Evolutionary conservation across 2,113 vertebrate species (phyloP).

Genomic region (Pica pica): DNA sequence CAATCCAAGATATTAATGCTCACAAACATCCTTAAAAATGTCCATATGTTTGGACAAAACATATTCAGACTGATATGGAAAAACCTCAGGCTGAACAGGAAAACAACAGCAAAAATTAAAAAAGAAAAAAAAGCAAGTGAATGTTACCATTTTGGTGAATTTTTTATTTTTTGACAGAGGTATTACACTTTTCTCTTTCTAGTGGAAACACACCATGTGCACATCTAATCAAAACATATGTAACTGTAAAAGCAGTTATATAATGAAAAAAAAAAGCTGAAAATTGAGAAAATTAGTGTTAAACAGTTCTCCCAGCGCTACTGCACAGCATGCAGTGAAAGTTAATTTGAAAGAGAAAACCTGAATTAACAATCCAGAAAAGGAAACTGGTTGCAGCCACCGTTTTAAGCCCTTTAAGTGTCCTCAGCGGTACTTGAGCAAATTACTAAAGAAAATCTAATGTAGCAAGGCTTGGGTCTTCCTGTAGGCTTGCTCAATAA

Average conservation of each 20-base stretch:
- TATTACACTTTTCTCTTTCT: not conserved
- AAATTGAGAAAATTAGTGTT: conserved; percentile 79
- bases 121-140: not conserved
- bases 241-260: conserved; percentile 68
- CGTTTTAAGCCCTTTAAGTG: conserved; percentile 86
- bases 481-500: conserved; percentile 87
- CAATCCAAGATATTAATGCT: not conserved
- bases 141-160: not conserved
- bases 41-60: not conserved
- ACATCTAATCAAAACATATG: conserved; percentile 68
- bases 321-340: conserved; percentile 74
- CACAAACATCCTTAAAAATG: not conserved
- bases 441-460: conserved; percentile 92
- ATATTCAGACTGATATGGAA: not conserved
- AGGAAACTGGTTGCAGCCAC: conserved; percentile 82
- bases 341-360: conserved; percentile 85
- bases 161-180: not conserved
- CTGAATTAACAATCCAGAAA: conserved; percentile 88
- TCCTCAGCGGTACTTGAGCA: conserved; percentile 89
- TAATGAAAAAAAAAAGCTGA: conserved; percentile 51
- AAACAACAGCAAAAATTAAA: not conserved
- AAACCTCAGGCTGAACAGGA: not conserved
- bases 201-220: not conserved
- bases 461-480: conserved; percentile 83
- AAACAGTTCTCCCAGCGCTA: conserved; percentile 73